Base-by-base conservation (phyloP, 35 echinoderm and acorn worm genomes). In the Eucidaris tribuloides region DNA sequence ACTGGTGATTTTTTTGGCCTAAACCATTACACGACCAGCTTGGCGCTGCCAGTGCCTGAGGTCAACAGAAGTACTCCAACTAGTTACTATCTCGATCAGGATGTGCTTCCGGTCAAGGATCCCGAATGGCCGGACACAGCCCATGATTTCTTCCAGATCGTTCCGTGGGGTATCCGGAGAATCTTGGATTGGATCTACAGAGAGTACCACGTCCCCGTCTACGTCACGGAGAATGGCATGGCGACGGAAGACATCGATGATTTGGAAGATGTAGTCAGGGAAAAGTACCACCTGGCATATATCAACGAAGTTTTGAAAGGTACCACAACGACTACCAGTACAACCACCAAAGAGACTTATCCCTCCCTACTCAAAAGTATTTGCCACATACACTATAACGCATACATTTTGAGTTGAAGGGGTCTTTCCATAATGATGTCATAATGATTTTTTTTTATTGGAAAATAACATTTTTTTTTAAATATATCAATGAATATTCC, bases 201-300 rank as follows among this genome's bases (percentile, higher is more conserved):
- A 9, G 90, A 92, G 44, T 93, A 92, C 24, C 65, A 97, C 48
- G 65, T 92, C 4, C 58, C 62, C 14, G 83, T 97, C 65, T 97
- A 97, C 79, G 66, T 97, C 63, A 97, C 94, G 4, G 94, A 97
- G 79, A 97, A 97, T 70, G 90, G 94, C n/a, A 40, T 97, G 14
- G 92, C 90, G 45, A 91, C 82, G 1, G 48, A 42, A 33, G 87
- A 96, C 32, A 58, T 79, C 5, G 66, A 78, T 64, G 83, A 96
- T 14, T 79, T 97, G 28, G 64, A 91, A 40, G 94, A 97, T 82
- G 81, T 45, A 38, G 68, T n/a, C 46, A 60, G 94, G 45, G 80
- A 89, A 14, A 63, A 88, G 17, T 97, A 81, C 59, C 89, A 91
- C 59, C 76, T 32, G 35, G 27, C 84, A 43, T 97, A 97, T 81